Base-by-base conservation (phyloP, 2,888 invertebrate species). In the Noctua janthe region DNA sequence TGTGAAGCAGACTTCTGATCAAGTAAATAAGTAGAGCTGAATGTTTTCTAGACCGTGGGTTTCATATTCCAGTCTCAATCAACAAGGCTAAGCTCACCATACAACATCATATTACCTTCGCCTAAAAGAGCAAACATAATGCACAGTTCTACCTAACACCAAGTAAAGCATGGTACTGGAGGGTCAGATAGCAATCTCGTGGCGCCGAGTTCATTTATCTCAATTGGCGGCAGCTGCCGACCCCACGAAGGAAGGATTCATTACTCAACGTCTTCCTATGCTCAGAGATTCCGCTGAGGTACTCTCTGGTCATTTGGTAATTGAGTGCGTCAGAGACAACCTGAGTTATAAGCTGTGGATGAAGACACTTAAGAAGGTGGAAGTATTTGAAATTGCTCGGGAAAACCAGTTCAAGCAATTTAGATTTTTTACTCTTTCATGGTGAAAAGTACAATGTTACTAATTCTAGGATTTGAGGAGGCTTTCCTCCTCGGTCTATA, bases 131-230 rank as follows among this genome's bases (percentile, higher is more conserved):
- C 72, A 79, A 82, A 70, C 3, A 84, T 74, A 84, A 78, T 69
- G 69, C 59, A 64, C 67, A 70, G 66, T 83, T 80, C 54, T 80
- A 29, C 4, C n/a, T 15, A 66, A 43, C 73, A 66, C 66, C 39
- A 79, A 80, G 76, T 77, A 80, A 84, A 85, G 51, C 56, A 66
- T 66, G 71, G 84, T 86, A 82, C 76, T 72, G 23, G 82, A 87
- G 89, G 87, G 89, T 80, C 84, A 77, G 85, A 80, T 89, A 86
- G 80, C 72, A 74, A 88, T 89, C 88, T 87, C 74, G 89, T 91
- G 96, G 96, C 96, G 95, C 96, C 96, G 94, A 82, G 87, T 90
- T 95, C 94, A 94, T 95, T 96, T 94, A 93, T 93, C 90, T 94
- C 96, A 96, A 96, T 96, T 96, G 95, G 91, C 88, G 87, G 90